Evolutionary conservation across 2,797 vertebrate genomes (phyloP).

Genomic region (Hydrophis major): DNA sequence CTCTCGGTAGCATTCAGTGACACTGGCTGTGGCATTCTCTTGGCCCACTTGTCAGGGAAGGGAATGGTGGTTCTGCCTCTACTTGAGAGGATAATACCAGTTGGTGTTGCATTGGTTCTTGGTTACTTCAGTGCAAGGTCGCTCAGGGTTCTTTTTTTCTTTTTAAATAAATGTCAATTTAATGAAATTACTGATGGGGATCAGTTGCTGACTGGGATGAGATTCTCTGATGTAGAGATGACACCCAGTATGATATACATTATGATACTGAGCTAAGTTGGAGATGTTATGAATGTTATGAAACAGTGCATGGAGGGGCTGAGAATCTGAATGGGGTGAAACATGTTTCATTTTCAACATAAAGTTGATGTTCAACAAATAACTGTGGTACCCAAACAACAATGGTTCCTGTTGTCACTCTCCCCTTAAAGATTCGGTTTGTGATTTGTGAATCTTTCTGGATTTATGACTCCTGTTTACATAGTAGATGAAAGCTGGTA

Average conservation of each 20-base stretch:
- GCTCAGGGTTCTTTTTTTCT: background rate
- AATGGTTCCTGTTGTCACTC: background rate
- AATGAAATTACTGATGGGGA: background rate
- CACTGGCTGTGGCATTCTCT: background rate
- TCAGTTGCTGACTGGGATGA: background rate
- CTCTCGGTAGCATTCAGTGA: background rate
- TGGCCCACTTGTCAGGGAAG: background rate
- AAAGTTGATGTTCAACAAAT: background rate
- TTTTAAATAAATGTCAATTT: background rate
- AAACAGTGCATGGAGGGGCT: background rate
- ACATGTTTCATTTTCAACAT: background rate
- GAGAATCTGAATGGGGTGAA: background rate
- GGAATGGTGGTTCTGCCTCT: background rate
- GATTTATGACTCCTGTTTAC: background rate
- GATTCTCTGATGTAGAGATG: background rate
- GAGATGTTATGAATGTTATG: background rate
- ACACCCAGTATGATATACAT: background rate
- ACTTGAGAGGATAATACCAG: background rate
- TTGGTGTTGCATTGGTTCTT: background rate
- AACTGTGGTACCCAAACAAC: background rate
- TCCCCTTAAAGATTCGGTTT: background rate
- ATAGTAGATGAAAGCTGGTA: background rate
- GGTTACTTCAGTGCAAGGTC: background rate
- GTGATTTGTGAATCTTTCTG: background rate
- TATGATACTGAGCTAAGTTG: background rate